A percentile compares a stretch with the other conserved stretches of the same genome.
Evolutionary conservation across 2,113 vertebrate species (phyloP).

Genomic region (Indicator maculatus): DNA sequence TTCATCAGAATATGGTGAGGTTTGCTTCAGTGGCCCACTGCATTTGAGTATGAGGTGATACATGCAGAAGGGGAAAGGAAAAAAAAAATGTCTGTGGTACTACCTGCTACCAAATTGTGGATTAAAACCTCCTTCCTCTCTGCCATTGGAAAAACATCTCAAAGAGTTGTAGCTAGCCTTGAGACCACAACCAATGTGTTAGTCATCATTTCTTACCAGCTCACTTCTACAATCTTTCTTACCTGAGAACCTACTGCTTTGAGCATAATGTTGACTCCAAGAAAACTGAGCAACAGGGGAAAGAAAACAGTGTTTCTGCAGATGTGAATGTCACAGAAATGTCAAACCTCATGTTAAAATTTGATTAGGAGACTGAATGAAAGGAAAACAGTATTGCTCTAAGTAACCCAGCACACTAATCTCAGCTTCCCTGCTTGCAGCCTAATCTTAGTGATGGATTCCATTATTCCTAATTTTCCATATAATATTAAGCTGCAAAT

Average conservation of each 20-base stretch:
- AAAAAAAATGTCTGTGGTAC: neutral
- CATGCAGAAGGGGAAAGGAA: rapidly evolving
- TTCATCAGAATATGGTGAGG: neutral
- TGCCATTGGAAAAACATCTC: neutral
- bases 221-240: neutral
- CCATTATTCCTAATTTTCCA: neutral
- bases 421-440: neutral
- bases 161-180: neutral
- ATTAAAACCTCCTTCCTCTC: neutral
- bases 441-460: neutral
- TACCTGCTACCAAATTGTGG: too few relatives aligned
- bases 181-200: neutral
- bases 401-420: neutral
- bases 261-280: neutral
- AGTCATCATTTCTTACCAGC: neutral
- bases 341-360: constrained; percentile 46
- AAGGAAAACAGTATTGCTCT: neutral
- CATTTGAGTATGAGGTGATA: rapidly evolving
- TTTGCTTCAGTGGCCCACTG: neutral
- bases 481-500: neutral
- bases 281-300: neutral
- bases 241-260: neutral
- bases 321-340: constrained; percentile 58
- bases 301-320: constrained; percentile 28
- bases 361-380: constrained; percentile 16